Conservation (phyloP, 1,140 invertebrate species). For the Zaprionus africanus region DNA sequence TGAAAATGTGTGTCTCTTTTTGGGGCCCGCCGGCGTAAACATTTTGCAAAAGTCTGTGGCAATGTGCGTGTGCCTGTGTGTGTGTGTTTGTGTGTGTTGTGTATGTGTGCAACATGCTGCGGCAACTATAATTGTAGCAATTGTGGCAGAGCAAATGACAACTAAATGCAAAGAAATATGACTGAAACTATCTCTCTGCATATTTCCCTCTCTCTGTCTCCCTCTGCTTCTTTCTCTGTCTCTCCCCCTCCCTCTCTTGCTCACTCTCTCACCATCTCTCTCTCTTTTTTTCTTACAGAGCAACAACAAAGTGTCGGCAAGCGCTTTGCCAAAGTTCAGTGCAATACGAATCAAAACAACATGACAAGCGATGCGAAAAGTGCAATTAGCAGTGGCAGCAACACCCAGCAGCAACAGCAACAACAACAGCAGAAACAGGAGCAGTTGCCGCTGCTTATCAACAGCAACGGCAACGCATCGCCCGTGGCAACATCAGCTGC, state of each 20-base stretch:
- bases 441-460: slow-evolving; percentile 62
- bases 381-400: slow-evolving; percentile 74
- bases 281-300: slow-evolving; percentile 58
- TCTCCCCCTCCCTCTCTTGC: slow-evolving; percentile 33
- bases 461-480: slow-evolving; percentile 45
- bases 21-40: slow-evolving; percentile 36
- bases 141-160: slow-evolving; percentile 50
- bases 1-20: slow-evolving; percentile 43
- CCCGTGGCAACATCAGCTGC: slow-evolving; percentile 33
- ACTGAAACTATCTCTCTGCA: slow-evolving; percentile 4
- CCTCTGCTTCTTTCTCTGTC: background rate
- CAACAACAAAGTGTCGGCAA: slow-evolving; percentile 59
- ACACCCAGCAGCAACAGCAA: slow-evolving; percentile 34
- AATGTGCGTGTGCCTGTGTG: background rate
- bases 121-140: slow-evolving; percentile 52
- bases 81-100: background rate
- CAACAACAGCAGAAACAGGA: slow-evolving; percentile 47
- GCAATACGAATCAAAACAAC: slow-evolving; percentile 83
- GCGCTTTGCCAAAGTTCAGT: slow-evolving; percentile 73
- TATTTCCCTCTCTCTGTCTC: background rate
- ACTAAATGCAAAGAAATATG: slow-evolving; percentile 58
- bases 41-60: no score
- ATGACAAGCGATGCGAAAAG: slow-evolving; percentile 82
- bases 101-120: slow-evolving; percentile 48
- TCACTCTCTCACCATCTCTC: slow-evolving; percentile 8